These are phyloP conservation scores for Tetranychus piercei DNA, from an alignment of 2,888 invertebrate species.

Conservation along the genomic window DNA sequence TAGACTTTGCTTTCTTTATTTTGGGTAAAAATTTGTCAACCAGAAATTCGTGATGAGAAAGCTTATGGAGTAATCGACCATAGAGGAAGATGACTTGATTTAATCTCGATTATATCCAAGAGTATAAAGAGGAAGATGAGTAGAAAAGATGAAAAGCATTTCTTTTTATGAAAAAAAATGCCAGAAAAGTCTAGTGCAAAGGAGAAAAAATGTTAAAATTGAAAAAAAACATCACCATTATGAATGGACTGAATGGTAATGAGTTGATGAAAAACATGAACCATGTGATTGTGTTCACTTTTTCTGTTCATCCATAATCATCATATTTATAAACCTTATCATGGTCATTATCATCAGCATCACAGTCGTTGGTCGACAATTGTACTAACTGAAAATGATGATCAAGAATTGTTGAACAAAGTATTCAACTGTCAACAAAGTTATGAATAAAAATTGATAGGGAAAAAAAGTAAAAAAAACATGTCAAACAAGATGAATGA, in stretches of 20 bases:
- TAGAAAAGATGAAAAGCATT: neutral
- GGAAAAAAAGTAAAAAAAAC: neutral
- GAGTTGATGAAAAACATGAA: no score
- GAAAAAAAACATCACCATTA: no score
- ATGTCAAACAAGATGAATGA: neutral
- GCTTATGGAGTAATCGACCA: slow-evolving; percentile 1
- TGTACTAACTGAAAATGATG: neutral
- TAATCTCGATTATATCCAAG: neutral
- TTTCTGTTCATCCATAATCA: no score
- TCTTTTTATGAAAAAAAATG: neutral
- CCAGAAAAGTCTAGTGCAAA: neutral
- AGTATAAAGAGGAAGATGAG: neutral
- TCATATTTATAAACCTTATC: no score
- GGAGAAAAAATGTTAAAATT: neutral
- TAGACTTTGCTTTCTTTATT: neutral
- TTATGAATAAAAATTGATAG: neutral
- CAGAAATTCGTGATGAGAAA: slow-evolving; percentile 1
- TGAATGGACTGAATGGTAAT: no score
- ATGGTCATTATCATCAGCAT: no score
- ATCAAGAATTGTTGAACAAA: neutral
- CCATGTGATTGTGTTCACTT: no score
- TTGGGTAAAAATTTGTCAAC: neutral
- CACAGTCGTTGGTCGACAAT: neutral
- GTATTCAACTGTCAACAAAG: neutral
- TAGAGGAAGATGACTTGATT: neutral